Conservation (phyloP, 1,140 invertebrate genomes). For the Lanistes nyassanus region DNA sequence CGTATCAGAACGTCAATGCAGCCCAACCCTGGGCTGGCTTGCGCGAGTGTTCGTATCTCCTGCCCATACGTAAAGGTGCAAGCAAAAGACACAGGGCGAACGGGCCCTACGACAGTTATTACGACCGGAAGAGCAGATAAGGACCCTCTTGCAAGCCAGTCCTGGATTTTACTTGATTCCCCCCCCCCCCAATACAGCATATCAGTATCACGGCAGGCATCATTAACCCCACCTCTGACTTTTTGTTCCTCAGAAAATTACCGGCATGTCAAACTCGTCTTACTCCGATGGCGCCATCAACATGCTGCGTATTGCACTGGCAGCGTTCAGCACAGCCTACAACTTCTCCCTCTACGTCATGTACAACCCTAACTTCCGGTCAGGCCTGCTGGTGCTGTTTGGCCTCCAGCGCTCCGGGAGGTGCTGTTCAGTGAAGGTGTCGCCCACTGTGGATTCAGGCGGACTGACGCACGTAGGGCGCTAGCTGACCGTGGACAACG, state of each 20-base stretch:
- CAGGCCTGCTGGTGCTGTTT: slow-evolving; percentile 25
- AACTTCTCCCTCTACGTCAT: slow-evolving; percentile 43
- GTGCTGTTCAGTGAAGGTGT: neutral
- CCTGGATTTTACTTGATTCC: no score
- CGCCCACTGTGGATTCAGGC: neutral
- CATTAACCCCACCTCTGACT: neutral
- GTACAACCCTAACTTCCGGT: slow-evolving; percentile 40
- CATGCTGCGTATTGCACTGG: slow-evolving; percentile 31
- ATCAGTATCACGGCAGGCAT: neutral
- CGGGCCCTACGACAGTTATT: no score
- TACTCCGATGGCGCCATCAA: slow-evolving; percentile 15
- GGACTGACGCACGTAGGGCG: neutral
- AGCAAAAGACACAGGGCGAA: no score
- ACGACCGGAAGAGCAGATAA: no score
- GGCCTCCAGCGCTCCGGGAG: neutral
- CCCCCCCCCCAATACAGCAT: neutral
- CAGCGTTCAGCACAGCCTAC: slow-evolving; percentile 43
- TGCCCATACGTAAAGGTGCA: no score
- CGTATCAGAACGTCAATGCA: no score
- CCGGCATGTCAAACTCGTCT: slow-evolving; percentile 25
- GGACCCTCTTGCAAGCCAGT: no score
- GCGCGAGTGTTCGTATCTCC: no score
- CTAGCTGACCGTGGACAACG: neutral
- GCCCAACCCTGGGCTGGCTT: no score
- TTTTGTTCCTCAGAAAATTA: slow-evolving; percentile 38